Evolutionary conservation across 2,888 invertebrate genomes (phyloP).

Genomic region (Trichacis sp.): DNA sequence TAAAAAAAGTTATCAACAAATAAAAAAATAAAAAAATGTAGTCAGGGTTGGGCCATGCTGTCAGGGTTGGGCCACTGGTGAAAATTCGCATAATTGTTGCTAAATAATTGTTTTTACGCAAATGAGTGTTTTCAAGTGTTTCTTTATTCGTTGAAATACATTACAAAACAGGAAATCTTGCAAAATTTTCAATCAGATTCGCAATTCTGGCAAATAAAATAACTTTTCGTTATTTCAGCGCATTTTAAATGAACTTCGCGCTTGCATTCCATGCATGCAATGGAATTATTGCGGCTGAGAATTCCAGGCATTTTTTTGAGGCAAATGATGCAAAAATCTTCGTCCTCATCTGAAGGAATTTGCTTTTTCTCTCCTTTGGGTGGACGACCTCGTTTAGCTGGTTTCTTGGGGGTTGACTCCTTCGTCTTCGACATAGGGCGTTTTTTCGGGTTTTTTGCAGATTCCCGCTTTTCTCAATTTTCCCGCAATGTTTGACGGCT

Average conservation of each 20-base stretch:
- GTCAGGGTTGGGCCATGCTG: not conserved
- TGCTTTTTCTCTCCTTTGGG: not conserved
- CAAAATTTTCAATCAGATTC: not conserved
- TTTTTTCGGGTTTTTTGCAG: not conserved
- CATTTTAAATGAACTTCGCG: conserved; percentile 8
- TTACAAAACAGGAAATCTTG: too few relatives aligned
- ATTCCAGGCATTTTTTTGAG: not conserved
- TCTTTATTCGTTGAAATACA: too few relatives aligned
- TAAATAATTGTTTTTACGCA: too few relatives aligned
- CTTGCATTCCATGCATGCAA: conserved; percentile 8
- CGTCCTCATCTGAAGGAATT: conserved; percentile 7
- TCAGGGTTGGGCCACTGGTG: not conserved
- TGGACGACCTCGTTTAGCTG: conserved; percentile 7
- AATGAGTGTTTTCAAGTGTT: too few relatives aligned
- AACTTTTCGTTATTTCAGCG: conserved; percentile 6
- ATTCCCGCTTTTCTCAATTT: not conserved
- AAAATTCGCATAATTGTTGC: not conserved
- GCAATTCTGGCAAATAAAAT: conserved; percentile 2
- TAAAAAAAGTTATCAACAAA: too few relatives aligned
- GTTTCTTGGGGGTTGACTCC: not conserved
- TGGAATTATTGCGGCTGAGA: conserved; percentile 2
- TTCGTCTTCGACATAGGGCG: not conserved
- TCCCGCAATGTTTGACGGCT: not conserved
- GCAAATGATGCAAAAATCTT: conserved; percentile 12
- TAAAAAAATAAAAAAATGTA: not conserved